Percentiles rank a stretch among this genome's conserved stretches.
Evolutionary conservation across 1,140 invertebrate species (phyloP).

Genomic region (Chymomyza costata): DNA sequence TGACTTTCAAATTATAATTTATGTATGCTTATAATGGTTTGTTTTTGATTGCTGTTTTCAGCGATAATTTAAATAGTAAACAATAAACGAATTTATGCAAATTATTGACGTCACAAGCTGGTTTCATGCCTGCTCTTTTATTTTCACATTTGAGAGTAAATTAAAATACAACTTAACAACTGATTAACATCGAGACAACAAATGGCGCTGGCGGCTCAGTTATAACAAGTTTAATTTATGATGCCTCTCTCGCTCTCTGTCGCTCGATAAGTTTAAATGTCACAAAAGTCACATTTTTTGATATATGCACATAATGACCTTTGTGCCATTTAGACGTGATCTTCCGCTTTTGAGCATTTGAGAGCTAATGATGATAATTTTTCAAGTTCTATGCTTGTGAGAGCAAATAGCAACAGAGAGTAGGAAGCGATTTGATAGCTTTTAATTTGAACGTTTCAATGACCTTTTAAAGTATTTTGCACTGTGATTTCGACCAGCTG

Average conservation of each 20-base stretch:
- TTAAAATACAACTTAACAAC: conserved; percentile 29
- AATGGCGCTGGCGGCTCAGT: neutral
- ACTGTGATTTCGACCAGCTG: too few species aligned
- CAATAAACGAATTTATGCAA: conserved; percentile 37
- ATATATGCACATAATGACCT: conserved; percentile 43
- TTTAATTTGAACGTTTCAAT: conserved; percentile 11
- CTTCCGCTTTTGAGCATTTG: too few species aligned
- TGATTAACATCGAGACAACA: neutral
- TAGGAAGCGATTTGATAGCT: conserved; percentile 6
- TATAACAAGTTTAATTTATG: conserved; percentile 28
- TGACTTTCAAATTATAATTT: neutral
- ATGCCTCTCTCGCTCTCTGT: conserved; percentile 20
- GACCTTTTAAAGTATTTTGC: conserved; percentile 44
- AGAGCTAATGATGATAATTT: neutral
- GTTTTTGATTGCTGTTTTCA: too few species aligned
- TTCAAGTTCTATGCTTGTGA: too few species aligned
- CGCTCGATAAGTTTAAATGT: conserved; percentile 17
- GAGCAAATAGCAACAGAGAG: conserved; percentile 1
- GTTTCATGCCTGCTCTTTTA: too few species aligned
- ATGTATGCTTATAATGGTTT: conserved; percentile 2
- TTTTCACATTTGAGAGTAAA: conserved; percentile 30
- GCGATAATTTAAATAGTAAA: conserved; percentile 21
- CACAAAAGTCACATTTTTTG: too few species aligned
- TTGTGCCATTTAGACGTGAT: conserved; percentile 31
- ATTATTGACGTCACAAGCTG: conserved; percentile 26